phyloP scores from a whole-genome alignment of 1,140 invertebrate genomes.

The Drosophila sulfurigaster region DNA sequence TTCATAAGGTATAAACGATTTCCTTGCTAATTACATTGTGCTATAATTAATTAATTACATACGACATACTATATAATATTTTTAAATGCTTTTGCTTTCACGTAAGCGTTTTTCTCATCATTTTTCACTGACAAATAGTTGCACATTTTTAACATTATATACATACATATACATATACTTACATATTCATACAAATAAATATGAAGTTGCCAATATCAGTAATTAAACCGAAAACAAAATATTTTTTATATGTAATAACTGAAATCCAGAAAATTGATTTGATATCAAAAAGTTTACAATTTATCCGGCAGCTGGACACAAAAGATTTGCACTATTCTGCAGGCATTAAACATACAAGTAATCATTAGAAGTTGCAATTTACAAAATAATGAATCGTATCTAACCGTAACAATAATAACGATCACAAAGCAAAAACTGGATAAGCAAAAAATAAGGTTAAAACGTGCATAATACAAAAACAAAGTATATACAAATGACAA shows the following conservation, averaged over 20 bases:
- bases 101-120: constrained; percentile 50
- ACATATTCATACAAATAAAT: constrained; percentile 65
- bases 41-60: constrained; percentile 67
- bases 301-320: constrained; percentile 6
- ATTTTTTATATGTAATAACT: constrained; percentile 67
- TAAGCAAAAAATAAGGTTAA: constrained; percentile 11
- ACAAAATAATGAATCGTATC: constrained; percentile 18
- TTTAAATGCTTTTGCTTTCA: constrained; percentile 45
- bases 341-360: constrained; percentile 14
- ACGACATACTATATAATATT: constrained; percentile 53
- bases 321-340: constrained; percentile 27
- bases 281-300: constrained; percentile 51
- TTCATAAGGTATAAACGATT: constrained; percentile 49
- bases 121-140: constrained; percentile 45
- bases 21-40: constrained; percentile 60
- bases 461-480: constrained; percentile 43
- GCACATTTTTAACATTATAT: constrained; percentile 68
- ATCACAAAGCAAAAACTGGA: constrained; percentile 11
- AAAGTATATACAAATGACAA: constrained; percentile 48
- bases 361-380: constrained; percentile 23
- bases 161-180: constrained; percentile 56
- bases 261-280: constrained; percentile 47
- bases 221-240: constrained; percentile 67
- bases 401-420: constrained; percentile 31
- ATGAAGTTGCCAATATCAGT: constrained; percentile 81